These are phyloP conservation scores for Notothenia coriiceps DNA, from an alignment of 2,113 vertebrate species.

Conservation along the genomic window DNA sequence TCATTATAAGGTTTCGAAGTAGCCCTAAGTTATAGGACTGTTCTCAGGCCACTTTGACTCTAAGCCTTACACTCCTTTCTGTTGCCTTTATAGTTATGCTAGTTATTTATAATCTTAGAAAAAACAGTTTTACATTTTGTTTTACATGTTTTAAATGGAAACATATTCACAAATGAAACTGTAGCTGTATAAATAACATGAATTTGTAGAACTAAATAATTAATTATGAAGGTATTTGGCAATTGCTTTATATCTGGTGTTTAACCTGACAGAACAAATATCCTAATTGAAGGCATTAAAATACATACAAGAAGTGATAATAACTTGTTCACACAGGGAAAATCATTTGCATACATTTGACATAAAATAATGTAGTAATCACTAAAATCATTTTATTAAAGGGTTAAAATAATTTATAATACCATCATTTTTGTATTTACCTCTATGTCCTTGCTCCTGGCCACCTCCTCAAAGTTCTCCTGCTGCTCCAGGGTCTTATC, in stretches of 20 bases:
- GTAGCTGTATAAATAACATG: neutral
- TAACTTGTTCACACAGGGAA: neutral
- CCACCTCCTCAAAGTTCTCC: conserved; percentile 99
- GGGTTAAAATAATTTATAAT: too few species aligned
- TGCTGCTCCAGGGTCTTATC: conserved; percentile 99
- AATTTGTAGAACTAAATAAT: neutral
- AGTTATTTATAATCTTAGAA: neutral
- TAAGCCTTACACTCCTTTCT: too few species aligned
- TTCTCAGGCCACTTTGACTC: too few species aligned
- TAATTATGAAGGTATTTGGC: neutral
- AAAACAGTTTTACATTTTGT: neutral
- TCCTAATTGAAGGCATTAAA: neutral
- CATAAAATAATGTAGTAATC: too few species aligned
- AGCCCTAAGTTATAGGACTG: neutral
- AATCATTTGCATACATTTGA: neutral
- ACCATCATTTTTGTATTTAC: conserved; percentile 72
- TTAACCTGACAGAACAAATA: neutral
- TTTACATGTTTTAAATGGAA: neutral
- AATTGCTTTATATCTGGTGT: neutral
- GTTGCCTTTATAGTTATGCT: neutral
- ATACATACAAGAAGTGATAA: neutral
- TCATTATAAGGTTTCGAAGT: neutral
- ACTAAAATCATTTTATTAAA: too few species aligned
- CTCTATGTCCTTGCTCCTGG: conserved; percentile 99
- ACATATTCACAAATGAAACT: neutral